Evolutionary conservation across 2,888 invertebrate species (phyloP).

Genomic region (Celastrina argiolus): DNA sequence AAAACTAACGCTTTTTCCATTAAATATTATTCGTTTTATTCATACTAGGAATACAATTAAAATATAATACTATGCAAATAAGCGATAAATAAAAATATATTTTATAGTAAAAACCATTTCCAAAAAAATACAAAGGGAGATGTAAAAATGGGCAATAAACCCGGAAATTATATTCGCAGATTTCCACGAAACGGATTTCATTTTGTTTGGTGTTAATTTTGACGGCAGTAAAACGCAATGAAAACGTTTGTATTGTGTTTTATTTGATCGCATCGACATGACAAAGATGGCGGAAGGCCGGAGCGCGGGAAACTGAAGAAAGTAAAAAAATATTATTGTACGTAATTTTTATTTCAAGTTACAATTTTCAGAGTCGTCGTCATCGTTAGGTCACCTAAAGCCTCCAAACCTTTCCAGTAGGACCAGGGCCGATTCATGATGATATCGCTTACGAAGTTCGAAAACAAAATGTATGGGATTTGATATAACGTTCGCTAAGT

Average conservation of each 20-base stretch:
- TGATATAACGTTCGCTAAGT: too few relatives aligned
- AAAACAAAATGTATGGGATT: too few relatives aligned
- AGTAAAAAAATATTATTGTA: background rate
- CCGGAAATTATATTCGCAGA: background rate
- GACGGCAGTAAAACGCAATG: slow-evolving; percentile 7
- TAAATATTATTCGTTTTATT: too few relatives aligned
- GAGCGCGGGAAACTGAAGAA: background rate
- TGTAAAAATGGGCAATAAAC: slow-evolving; percentile 2
- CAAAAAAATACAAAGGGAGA: background rate
- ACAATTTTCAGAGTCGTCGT: too few relatives aligned
- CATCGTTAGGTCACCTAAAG: too few relatives aligned
- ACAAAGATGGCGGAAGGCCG: background rate
- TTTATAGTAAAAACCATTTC: background rate
- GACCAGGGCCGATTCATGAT: too few relatives aligned
- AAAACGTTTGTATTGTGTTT: background rate
- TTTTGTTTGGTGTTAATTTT: background rate
- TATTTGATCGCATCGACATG: background rate
- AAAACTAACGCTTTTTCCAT: too few relatives aligned
- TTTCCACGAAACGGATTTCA: background rate
- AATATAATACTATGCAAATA: too few relatives aligned
- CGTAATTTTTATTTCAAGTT: background rate
- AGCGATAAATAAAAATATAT: background rate
- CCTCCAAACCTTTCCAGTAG: too few relatives aligned
- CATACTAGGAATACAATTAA: too few relatives aligned
- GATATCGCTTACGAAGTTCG: too few relatives aligned